Percentiles rank a stretch among this genome's conserved stretches.
phyloP scores from a whole-genome alignment of 2,797 vertebrate genomes.

The Pteropus rufus region DNA sequence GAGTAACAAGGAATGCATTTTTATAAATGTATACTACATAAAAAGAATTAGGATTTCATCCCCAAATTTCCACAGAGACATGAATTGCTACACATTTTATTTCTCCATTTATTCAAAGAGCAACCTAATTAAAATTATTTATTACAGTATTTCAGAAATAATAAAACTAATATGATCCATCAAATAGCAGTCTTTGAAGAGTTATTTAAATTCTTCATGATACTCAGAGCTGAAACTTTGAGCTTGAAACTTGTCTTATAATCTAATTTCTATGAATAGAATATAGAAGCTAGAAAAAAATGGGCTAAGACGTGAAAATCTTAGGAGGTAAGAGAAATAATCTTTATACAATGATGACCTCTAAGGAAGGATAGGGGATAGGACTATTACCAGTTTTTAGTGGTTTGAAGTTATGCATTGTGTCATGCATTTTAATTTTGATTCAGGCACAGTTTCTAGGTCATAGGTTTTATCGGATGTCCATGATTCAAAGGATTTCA shows the following conservation, averaged over 20 bases:
- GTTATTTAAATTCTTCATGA: slow-evolving; percentile 10
- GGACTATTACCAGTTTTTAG: not conserved
- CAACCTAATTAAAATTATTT: not conserved
- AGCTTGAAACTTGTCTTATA: not conserved
- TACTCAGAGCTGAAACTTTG: not conserved
- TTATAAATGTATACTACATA: not conserved
- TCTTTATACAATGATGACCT: not conserved
- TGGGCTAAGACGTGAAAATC: not conserved
- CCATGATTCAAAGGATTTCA: not conserved
- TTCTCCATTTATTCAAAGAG: not conserved
- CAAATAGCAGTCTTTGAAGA: not conserved
- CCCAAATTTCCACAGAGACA: not conserved
- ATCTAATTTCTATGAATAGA: not conserved
- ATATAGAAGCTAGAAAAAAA: not conserved
- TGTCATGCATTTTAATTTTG: slow-evolving; percentile 4
- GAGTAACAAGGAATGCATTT: not conserved
- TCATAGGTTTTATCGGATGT: not conserved
- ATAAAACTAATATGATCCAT: not conserved
- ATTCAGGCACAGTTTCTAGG: not conserved
- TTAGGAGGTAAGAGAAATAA: not conserved
- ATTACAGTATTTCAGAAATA: not conserved
- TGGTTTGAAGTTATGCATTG: not conserved
- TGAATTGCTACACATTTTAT: not conserved
- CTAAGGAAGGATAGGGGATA: not conserved
- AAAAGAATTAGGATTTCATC: not conserved